Evolutionary conservation across 2,113 vertebrate genomes (phyloP), one percentile per base, ranked within the genome.

Genomic region (Ceyx margarethae): DNA sequence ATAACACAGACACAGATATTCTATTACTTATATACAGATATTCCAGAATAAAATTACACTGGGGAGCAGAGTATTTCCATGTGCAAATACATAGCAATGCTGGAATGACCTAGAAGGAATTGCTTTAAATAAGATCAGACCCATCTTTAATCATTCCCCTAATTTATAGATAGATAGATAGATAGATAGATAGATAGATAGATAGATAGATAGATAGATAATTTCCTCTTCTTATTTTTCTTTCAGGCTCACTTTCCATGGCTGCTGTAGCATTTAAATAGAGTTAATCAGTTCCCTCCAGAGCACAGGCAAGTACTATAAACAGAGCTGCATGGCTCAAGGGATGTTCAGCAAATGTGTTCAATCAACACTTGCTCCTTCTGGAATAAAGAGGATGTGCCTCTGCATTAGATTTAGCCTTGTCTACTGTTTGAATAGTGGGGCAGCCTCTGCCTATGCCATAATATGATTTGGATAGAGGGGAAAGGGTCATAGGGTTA

Each of bases 301-400:
- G 87, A 95, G 91, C 91, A 87, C 94, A 96, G 71, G 85, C 60
- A 23, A 95, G 69, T 4, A 54, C 67, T 87, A 26, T 72, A 91
- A 93, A 67, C 89, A 95, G 85, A 91, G 84, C 87, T 79, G 67
- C 48, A 17, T 25, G 74, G 80, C 93, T 86, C 82, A 19, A 33
- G 87, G 80, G 92, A 95, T 56, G 74, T 42, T 92, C 82, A 48
- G 87, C 77, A 94, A 93, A 93, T 45, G 83, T 68, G 81, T 92
- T 90, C 93, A 94, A 90, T 92, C 93, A 96, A 91, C 75, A 74
- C 87, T 90, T 45, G 71, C 72, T 81, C 85, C 81, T 82, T 42
- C 71, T 82, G 87, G 90, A 89, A 92, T 73, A 78, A 74, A 82
- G 72, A 91, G 60, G 68, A 94, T 72, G 73, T 93, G 95, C 35